These are phyloP conservation scores for Heliconius cydno DNA, from an alignment of 2,888 invertebrate genomes.

Conservation along the genomic window DNA sequence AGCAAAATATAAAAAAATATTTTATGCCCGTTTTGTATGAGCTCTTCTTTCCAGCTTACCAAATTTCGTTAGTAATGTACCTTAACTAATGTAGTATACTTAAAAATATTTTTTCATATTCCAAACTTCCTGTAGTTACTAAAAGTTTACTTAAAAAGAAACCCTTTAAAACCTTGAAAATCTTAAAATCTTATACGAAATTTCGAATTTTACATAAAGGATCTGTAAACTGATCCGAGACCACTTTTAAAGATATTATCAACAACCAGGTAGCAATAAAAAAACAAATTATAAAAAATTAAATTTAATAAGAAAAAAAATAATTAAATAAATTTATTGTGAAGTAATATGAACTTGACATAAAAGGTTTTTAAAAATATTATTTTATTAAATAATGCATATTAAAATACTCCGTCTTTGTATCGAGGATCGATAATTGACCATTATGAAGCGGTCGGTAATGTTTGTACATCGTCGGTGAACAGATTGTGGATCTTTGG, in stretches of 20 bases:
- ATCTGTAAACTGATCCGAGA: background rate
- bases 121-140: too few relatives aligned
- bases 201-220: background rate
- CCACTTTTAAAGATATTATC: background rate
- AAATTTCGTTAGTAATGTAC: too few relatives aligned
- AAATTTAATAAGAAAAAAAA: background rate
- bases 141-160: too few relatives aligned
- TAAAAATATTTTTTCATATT: too few relatives aligned
- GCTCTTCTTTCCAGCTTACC: too few relatives aligned
- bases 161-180: too few relatives aligned
- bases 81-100: too few relatives aligned
- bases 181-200: background rate
- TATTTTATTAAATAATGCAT: constrained; percentile 18
- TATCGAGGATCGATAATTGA: constrained; percentile 16
- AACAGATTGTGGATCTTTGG: background rate
- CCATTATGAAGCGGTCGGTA: constrained; percentile 21
- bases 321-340: constrained; percentile 7
- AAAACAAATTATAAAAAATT: constrained; percentile 4
- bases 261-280: background rate
- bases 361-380: constrained; percentile 16
- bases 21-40: too few relatives aligned
- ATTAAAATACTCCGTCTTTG: constrained; percentile 2
- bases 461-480: constrained; percentile 15
- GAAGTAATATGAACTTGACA: background rate
- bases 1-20: too few relatives aligned